Evolutionary conservation across 2,113 vertebrate genomes (phyloP), one percentile per base, ranked within the genome.

Genomic region (Romanogobio albipinnatus): DNA sequence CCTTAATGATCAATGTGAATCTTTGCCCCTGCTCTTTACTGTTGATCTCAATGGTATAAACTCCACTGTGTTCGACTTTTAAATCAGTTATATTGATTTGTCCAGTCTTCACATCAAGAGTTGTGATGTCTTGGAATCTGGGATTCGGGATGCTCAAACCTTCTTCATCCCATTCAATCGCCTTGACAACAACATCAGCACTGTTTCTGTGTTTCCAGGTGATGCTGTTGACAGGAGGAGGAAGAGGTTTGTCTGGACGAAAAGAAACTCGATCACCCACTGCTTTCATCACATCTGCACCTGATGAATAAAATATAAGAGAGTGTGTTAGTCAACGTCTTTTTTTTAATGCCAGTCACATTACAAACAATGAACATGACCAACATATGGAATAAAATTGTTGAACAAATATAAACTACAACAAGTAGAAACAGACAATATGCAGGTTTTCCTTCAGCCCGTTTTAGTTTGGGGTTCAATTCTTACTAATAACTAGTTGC

Each of bases 151-250:
- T 39, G 5, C 0, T 0, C 0, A 39, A 6, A 39, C 15, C 14
- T 0, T 47, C 71, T 10, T 49, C 36, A n/a, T 71, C 71, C 71
- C 71, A 47, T 49, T 75, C 71, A 75, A 49, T 49, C 43, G 14
- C 71, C 7, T 47, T 75, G 0, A 45, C 19, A 74, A 1, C 2
- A 7, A 1, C 1, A 29, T 2, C 29, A n/a, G 0, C 1, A 11
- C 1, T 2, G 3, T 0, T 29, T 36, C 0, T 19, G 1, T 70
- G 66, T 70, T 70, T 70, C 66, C 66, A 70, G 2, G 0, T 22
- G 0, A 70, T 39, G n/a, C 22, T 39, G 36, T 1, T 43, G 8
- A 39, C 1, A n/a, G 36, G 2, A 24, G 43, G 0, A 15, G 4
- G 14, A 17, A 2, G 13, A 51, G 11, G 14, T 0, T 7, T 47